Conservation (phyloP, 2,797 vertebrate species). For the Argyrosomus regius region DNA sequence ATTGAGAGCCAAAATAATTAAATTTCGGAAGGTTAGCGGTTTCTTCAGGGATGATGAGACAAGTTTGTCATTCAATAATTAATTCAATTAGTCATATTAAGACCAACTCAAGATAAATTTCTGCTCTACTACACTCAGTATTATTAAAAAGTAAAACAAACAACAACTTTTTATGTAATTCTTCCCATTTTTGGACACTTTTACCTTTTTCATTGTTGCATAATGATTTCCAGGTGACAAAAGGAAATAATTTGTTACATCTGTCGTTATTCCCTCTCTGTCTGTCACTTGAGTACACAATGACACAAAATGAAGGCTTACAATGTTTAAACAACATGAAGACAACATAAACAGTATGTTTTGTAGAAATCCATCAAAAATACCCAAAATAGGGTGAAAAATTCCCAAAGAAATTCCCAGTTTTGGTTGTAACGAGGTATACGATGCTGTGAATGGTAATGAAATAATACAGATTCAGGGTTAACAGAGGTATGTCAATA, state of each 20-base stretch:
- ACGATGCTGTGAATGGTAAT: background rate
- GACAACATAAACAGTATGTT: background rate
- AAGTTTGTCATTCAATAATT: no score
- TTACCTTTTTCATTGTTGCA: background rate
- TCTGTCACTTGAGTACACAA: background rate
- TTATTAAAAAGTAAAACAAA: background rate
- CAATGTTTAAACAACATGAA: background rate
- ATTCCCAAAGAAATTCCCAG: no score
- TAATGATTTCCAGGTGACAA: constrained; percentile 15
- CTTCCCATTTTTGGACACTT: background rate
- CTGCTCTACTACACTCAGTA: background rate
- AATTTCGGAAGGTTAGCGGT: no score
- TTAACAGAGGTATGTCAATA: background rate
- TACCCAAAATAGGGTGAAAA: background rate
- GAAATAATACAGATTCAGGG: background rate
- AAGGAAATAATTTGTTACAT: constrained; percentile 6
- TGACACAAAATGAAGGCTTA: background rate
- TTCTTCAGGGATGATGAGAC: no score
- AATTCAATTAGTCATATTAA: no score
- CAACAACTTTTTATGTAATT: background rate
- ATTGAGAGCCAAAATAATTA: no score
- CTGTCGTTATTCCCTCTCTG: background rate
- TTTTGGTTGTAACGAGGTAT: background rate
- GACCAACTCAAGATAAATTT: background rate
- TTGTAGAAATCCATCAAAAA: background rate